Evolutionary conservation across 1,140 invertebrate species (phyloP).

Genomic region (Rhizoglyphus robini): DNA sequence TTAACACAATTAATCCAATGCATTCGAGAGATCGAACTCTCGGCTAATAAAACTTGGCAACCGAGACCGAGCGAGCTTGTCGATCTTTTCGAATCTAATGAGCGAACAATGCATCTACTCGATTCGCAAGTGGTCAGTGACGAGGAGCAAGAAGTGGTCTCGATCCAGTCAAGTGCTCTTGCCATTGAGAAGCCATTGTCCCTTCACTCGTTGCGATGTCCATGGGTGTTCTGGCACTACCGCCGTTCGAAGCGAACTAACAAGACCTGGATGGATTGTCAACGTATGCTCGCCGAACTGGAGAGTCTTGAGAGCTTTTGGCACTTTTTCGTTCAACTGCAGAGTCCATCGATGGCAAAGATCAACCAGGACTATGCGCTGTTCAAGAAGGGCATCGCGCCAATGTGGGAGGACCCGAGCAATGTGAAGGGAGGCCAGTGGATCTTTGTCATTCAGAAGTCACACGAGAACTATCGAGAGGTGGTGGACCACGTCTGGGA

Average conservation of each 20-base stretch:
- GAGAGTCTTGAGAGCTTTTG: not conserved
- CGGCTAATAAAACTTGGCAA: too few relatives aligned
- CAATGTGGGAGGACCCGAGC: slow-evolving; percentile 18
- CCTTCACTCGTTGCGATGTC: not conserved
- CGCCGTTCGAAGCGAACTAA: not conserved
- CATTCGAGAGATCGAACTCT: too few relatives aligned
- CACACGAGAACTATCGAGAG: not conserved
- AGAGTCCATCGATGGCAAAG: not conserved
- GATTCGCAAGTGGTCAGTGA: too few relatives aligned
- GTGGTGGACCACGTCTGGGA: not conserved
- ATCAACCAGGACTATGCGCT: slow-evolving; percentile 13
- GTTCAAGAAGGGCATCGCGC: slow-evolving; percentile 15
- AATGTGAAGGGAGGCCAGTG: slow-evolving; percentile 19
- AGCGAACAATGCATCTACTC: too few relatives aligned
- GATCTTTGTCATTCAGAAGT: slow-evolving; percentile 11
- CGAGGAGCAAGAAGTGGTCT: not conserved
- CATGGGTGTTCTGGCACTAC: slow-evolving; percentile 16
- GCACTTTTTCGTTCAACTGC: not conserved
- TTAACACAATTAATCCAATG: too few relatives aligned
- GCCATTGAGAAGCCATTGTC: too few relatives aligned
- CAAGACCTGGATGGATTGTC: slow-evolving; percentile 14
- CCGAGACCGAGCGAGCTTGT: too few relatives aligned
- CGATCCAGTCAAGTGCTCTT: not conserved
- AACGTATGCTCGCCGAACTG: not conserved
- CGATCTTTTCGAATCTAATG: too few relatives aligned